phyloP scores from a whole-genome alignment of 2,888 invertebrate genomes.

The Thecocarcelia acutangulata region DNA sequence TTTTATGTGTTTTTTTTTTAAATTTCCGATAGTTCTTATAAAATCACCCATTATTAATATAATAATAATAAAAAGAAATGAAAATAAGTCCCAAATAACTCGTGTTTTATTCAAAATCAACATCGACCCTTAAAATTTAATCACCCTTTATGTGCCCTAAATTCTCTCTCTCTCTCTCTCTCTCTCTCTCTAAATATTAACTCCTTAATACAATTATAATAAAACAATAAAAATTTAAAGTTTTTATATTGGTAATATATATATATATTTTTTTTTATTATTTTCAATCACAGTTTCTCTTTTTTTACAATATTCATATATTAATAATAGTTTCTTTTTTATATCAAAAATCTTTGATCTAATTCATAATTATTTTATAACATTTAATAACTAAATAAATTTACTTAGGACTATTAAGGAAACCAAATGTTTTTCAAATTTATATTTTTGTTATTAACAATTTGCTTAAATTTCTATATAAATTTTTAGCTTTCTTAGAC shows the following conservation, averaged over 20 bases:
- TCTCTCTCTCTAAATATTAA: no score
- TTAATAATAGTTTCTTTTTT: conserved; percentile 5
- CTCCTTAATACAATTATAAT: no score
- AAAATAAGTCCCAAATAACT: no score
- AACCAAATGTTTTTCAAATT: conserved; percentile 7
- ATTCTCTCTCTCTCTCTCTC: no score
- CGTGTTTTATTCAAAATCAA: no score
- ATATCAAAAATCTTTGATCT: conserved; percentile 24
- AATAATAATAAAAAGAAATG: no score
- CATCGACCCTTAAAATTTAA: no score
- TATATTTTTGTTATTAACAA: conserved; percentile 3
- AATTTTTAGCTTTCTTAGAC: neutral
- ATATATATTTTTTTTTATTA: conserved; percentile 23
- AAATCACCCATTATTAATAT: no score
- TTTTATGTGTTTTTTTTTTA: no score
- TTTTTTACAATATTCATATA: conserved; percentile 22
- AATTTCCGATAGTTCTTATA: no score
- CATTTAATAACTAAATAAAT: conserved; percentile 28
- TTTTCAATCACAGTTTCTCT: conserved; percentile 48
- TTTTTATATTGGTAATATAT: conserved; percentile 6
- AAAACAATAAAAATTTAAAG: no score
- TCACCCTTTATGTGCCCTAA: no score
- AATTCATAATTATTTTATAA: conserved; percentile 9
- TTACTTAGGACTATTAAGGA: conserved; percentile 12
- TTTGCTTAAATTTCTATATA: neutral